Percentiles rank a stretch among this genome's conserved stretches.
phyloP scores from a whole-genome alignment of 2,113 vertebrate species.

The Brachypodius melanocephalos region DNA sequence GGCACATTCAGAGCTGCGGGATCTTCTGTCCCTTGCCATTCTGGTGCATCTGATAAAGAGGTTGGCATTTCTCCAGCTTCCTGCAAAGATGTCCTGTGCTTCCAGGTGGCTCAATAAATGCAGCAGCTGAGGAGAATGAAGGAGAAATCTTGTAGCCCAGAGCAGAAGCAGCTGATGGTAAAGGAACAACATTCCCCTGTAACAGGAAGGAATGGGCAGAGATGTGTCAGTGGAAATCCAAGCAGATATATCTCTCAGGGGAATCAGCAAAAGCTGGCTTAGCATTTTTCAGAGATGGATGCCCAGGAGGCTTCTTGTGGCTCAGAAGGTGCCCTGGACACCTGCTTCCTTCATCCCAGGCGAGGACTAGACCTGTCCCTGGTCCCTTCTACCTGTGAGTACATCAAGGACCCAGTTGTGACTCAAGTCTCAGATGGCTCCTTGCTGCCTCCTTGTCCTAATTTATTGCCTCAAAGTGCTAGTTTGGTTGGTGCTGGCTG shows the following conservation, averaged over 20 bases:
- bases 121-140: not conserved
- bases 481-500: not conserved
- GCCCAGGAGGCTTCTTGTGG: not conserved
- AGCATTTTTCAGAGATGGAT: not conserved
- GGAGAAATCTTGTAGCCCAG: not conserved
- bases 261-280: not conserved
- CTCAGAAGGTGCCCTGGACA: not conserved
- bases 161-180: not conserved
- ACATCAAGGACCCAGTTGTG: not conserved
- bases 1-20: not conserved
- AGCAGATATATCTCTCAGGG: not conserved
- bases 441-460: not conserved
- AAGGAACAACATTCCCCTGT: not conserved
- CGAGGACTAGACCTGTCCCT: rapidly evolving
- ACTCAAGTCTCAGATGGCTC: not conserved
- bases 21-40: not conserved
- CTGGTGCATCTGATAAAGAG: not conserved
- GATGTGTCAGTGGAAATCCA: not conserved
- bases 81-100: not conserved
- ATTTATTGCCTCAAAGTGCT: not conserved
- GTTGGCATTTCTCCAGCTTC: not conserved
- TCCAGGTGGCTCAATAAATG: not conserved
- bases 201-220: not conserved
- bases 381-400: not conserved
- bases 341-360: not conserved